Percentiles rank a stretch among this genome's conserved stretches.
phyloP scores from a whole-genome alignment of 2,113 vertebrate species.

The Ancistrus triradiatus region DNA sequence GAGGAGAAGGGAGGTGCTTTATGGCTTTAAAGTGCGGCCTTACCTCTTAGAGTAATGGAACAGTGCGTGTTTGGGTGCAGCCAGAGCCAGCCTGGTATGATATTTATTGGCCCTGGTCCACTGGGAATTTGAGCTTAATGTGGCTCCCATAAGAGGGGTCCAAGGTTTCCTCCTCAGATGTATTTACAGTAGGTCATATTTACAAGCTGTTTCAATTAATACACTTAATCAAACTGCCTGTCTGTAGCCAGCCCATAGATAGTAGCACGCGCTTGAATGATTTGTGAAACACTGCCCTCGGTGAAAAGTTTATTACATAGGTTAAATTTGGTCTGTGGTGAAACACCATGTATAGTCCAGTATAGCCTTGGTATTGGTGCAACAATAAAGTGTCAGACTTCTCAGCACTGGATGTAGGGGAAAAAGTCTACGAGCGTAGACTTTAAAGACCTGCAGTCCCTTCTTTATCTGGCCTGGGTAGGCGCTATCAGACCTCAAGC shows the following conservation, averaged over 20 bases:
- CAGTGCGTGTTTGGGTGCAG: slow-evolving; percentile 37
- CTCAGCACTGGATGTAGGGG: too few relatives aligned
- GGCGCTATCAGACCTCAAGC: slow-evolving; percentile 26
- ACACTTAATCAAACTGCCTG: slow-evolving; percentile 28
- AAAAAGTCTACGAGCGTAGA: slow-evolving; percentile 19
- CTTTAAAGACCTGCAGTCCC: slow-evolving; percentile 9
- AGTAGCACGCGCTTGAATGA: too few relatives aligned
- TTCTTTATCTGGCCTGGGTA: slow-evolving; percentile 30
- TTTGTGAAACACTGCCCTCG: background rate
- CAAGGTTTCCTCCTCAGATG: slow-evolving; percentile 40
- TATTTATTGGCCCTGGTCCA: slow-evolving; percentile 44
- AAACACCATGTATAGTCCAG: slow-evolving; percentile 14
- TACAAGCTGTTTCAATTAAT: slow-evolving; percentile 42
- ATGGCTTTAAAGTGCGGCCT: slow-evolving; percentile 36
- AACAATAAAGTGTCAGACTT: background rate
- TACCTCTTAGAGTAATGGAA: slow-evolving; percentile 47
- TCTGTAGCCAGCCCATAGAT: background rate
- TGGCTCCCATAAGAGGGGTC: slow-evolving; percentile 50
- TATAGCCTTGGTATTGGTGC: too few relatives aligned
- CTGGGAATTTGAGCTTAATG: slow-evolving; percentile 46
- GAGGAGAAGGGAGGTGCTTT: slow-evolving; percentile 29
- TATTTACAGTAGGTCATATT: slow-evolving; percentile 49
- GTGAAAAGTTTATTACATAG: too few relatives aligned
- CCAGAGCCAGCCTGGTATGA: slow-evolving; percentile 39
- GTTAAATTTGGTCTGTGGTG: background rate